Evolutionary conservation across 2,113 vertebrate species (phyloP).

Genomic region (Thamnophis sirtalis): DNA sequence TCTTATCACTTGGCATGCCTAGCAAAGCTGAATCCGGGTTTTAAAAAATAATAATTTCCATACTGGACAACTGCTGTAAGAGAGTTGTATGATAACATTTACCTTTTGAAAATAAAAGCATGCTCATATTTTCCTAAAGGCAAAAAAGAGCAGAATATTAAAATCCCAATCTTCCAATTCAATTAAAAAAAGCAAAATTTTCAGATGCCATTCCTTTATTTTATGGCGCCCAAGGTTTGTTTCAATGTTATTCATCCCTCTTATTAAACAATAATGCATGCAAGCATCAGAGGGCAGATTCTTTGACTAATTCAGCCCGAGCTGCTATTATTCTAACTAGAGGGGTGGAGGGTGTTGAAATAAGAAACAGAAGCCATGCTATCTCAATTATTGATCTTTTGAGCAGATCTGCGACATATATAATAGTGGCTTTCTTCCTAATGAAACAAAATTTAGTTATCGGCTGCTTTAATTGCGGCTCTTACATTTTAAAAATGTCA

Average conservation of each 20-base stretch:
- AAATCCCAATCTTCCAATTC: background rate
- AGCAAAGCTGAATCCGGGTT: background rate
- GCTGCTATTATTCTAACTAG: background rate
- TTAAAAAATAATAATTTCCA: background rate
- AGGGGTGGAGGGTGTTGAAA: background rate
- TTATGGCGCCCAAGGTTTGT: background rate
- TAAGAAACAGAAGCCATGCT: background rate
- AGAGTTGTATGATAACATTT: background rate
- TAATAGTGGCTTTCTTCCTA: slow-evolving; percentile 34
- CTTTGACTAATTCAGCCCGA: background rate
- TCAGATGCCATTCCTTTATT: background rate
- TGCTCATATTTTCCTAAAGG: background rate
- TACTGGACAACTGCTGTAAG: background rate
- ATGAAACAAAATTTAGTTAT: slow-evolving; percentile 52
- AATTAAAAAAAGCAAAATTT: background rate
- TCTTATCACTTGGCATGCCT: background rate
- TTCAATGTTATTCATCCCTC: background rate
- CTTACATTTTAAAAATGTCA: slow-evolving; percentile 43
- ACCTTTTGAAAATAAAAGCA: background rate
- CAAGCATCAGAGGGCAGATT: background rate
- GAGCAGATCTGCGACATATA: background rate
- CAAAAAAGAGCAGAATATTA: background rate
- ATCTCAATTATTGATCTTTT: background rate
- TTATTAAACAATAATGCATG: background rate
- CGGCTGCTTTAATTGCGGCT: slow-evolving; percentile 26